A percentile compares a stretch with the other conserved stretches of the same genome.
phyloP scores from a whole-genome alignment of 1,140 invertebrate species.

The Batillaria attramentaria region DNA sequence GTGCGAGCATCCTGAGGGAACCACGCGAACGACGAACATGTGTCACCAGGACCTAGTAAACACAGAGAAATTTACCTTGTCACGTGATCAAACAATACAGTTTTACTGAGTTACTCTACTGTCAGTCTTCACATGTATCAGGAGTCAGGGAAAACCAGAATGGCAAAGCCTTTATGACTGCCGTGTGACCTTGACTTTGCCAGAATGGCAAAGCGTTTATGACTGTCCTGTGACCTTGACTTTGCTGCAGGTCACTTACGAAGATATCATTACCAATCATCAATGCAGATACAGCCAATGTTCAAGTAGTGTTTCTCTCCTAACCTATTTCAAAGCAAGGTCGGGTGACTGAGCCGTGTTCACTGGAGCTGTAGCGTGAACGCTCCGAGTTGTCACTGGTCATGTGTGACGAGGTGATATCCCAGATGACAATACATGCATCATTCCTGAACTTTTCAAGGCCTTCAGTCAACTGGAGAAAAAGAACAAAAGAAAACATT shows the following conservation, averaged over 20 bases:
- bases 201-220: no score
- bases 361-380: slow-evolving; percentile 57
- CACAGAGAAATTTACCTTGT: no score
- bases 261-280: no score
- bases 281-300: neutral
- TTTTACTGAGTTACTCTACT: no score
- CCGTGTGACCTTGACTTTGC: no score
- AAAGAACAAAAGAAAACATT: no score
- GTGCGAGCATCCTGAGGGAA: slow-evolving; percentile 82
- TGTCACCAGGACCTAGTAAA: slow-evolving; percentile 84
- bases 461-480: slow-evolving; percentile 80
- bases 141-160: no score
- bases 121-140: no score
- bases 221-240: no score
- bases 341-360: slow-evolving; percentile 47
- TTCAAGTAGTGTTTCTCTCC: neutral
- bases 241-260: no score
- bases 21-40: slow-evolving; percentile 89
- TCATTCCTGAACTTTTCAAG: slow-evolving; percentile 86
- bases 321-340: slow-evolving; percentile 63
- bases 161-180: no score
- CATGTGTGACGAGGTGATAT: slow-evolving; percentile 57
- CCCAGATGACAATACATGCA: slow-evolving; percentile 71
- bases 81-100: no score
- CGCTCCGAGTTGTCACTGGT: slow-evolving; percentile 46